Percentiles rank a stretch among this genome's conserved stretches.
phyloP scores from a whole-genome alignment of 2,888 invertebrate species.

The Acleris literana region DNA sequence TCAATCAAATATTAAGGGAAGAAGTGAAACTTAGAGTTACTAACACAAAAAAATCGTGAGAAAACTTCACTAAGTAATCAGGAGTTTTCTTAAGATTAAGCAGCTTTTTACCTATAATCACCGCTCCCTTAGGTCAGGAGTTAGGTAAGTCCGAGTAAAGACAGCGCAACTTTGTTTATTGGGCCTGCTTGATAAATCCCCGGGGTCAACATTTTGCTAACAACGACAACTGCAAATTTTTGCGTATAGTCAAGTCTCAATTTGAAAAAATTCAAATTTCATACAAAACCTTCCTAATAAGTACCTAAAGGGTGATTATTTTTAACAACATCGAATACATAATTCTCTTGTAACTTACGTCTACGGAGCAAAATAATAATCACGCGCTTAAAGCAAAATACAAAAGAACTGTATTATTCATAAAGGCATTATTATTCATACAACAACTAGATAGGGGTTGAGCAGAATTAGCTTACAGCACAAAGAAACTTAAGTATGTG shows the following conservation, averaged over 20 bases:
- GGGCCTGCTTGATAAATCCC: constrained; percentile 42
- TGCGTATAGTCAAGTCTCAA: too few relatives aligned
- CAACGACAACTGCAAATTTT: too few relatives aligned
- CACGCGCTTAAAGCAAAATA: constrained; percentile 33
- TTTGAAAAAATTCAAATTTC: too few relatives aligned
- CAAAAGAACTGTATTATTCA: constrained; percentile 41
- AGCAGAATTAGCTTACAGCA: constrained; percentile 31
- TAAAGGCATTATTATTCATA: constrained; percentile 42
- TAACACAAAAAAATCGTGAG: constrained; percentile 16
- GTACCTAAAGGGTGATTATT: too few relatives aligned
- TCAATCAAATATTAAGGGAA: constrained; percentile 19
- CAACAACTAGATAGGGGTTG: constrained; percentile 38
- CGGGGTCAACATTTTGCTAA: constrained; percentile 36
- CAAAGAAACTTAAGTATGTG: constrained; percentile 35
- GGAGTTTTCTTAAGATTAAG: constrained; percentile 37
- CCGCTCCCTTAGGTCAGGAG: constrained; percentile 43
- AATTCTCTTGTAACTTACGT: neutral
- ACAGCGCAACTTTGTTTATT: constrained; percentile 47
- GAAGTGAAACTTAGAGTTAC: constrained; percentile 11
- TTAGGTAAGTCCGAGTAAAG: constrained; percentile 40
- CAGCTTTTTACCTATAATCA: constrained; percentile 46
- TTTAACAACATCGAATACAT: too few relatives aligned
- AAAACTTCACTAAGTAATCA: constrained; percentile 36
- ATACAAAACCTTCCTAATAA: too few relatives aligned
- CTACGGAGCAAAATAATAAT: constrained; percentile 23